Conservation (phyloP, 1,140 invertebrate species). For the Drosophila jambulina region DNA sequence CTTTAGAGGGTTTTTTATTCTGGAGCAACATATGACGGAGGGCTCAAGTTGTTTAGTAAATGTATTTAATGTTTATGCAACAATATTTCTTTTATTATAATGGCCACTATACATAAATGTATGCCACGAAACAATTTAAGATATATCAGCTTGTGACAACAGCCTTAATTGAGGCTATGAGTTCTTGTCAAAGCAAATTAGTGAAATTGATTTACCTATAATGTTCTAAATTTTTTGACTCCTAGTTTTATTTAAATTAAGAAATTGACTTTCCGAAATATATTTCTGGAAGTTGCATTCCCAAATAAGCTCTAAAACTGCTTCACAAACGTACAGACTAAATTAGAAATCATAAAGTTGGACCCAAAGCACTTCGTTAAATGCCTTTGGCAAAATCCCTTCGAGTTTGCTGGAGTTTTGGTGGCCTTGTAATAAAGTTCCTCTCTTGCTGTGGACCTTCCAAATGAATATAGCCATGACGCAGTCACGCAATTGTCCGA, state of each 20-base stretch:
- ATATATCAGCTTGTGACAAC: too few relatives aligned
- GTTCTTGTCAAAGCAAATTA: background rate
- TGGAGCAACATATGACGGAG: too few relatives aligned
- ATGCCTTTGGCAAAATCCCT: background rate
- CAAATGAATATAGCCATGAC: background rate
- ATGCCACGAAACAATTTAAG: background rate
- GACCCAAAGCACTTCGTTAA: background rate
- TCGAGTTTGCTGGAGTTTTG: background rate
- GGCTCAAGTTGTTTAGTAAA: background rate
- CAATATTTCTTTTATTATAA: too few relatives aligned
- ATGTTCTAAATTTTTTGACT: too few relatives aligned
- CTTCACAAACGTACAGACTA: background rate
- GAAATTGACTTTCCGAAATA: too few relatives aligned
- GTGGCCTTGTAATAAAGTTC: slow-evolving; percentile 3
- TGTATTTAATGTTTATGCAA: background rate
- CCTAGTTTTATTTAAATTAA: too few relatives aligned
- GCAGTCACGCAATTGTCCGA: slow-evolving; percentile 36
- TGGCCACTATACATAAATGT: background rate
- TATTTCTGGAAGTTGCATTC: background rate
- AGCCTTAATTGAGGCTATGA: background rate
- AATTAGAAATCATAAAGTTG: background rate
- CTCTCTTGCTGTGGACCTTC: background rate
- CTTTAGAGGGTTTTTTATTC: too few relatives aligned
- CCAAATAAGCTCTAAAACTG: background rate
- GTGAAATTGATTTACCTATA: background rate